Base-by-base conservation (phyloP, 2,888 invertebrate species). In the Tetropium fuscum region DNA sequence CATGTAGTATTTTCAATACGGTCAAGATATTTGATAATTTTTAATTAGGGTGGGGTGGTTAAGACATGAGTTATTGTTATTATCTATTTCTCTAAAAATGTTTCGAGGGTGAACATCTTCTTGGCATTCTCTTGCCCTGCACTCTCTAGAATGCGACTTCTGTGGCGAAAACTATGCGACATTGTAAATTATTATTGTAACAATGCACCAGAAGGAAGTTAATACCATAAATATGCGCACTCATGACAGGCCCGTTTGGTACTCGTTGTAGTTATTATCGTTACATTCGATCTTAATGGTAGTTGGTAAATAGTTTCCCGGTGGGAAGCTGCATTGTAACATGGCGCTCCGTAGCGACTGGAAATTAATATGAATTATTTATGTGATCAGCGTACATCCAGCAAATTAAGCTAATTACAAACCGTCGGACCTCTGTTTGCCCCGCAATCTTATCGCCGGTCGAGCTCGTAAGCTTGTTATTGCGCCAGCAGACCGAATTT, bases 271-370 rank as follows among this genome's bases (percentile, higher is more conserved):
- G n/a, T n/a, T n/a, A 10, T 11, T n/a, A 11, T 5, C 32, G 11
- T 32, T 32, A 32, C 32, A 10, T 11, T 32, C 32, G 32, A 32
- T 32, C 32, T 32, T 32, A 32, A 32, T 32, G 11, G 32, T 8
- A 32, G 32, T 32, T 32, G 5, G 32, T 10, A 6, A 11, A 32
- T 32, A 32, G 32, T 32, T 32, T 3, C 13, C 32, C 10, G 11
- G 5, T 13, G 13, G 32, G 2, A 32, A 32, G 32, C 13, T 32
- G 32, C 32, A 32, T 11, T 32, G 32, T 2, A 8, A n/a, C 3
- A 32, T 32, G 32, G 32, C 10, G 13, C 32, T 32, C n/a, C n/a
- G 10, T 11, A 11, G 1, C 32, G 5, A 11, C 32, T 13, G 32
- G 10, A 11, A 32, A 32, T 32, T 32, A 11, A 32, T 13, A 13